Conservation (phyloP, 2,888 invertebrate genomes). For the Nysson spinosus region DNA sequence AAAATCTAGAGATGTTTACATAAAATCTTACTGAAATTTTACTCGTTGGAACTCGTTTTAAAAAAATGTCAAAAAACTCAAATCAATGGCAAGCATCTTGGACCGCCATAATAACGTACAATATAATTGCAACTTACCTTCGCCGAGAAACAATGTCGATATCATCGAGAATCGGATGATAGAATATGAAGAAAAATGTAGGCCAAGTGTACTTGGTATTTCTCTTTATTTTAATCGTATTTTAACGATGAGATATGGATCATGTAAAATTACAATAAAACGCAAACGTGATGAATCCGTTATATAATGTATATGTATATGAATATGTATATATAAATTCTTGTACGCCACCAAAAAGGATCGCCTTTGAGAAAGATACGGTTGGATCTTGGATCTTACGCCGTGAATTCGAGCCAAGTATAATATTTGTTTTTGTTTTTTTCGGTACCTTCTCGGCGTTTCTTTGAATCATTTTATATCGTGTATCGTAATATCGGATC, state of each 20-base stretch:
- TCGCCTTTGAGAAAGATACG: slow-evolving; percentile 31
- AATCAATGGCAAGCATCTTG: too few species aligned
- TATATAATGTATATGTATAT: slow-evolving; percentile 37
- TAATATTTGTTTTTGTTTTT: background rate
- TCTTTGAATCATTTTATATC: background rate
- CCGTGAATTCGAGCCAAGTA: slow-evolving; percentile 18
- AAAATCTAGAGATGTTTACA: too few species aligned
- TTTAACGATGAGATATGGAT: slow-evolving; percentile 55
- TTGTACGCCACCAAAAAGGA: slow-evolving; percentile 41
- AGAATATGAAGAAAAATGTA: background rate
- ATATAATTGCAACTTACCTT: too few species aligned
- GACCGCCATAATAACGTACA: too few species aligned
- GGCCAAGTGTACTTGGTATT: slow-evolving; percentile 14
- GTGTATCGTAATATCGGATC: background rate
- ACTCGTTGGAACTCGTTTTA: too few species aligned
- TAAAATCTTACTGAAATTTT: too few species aligned
- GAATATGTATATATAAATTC: slow-evolving; percentile 36
- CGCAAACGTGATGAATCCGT: slow-evolving; percentile 44
- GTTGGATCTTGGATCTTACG: slow-evolving; percentile 21
- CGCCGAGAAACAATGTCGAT: too few species aligned
- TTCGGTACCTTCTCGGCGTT: background rate
- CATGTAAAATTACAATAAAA: slow-evolving; percentile 57
- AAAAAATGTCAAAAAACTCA: too few species aligned
- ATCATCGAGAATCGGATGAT: too few species aligned
- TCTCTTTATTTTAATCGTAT: slow-evolving; percentile 50